Percentiles rank a stretch among this genome's conserved stretches.
phyloP scores from a whole-genome alignment of 2,113 vertebrate genomes.

The Pseudolaguvia tuberculata region DNA sequence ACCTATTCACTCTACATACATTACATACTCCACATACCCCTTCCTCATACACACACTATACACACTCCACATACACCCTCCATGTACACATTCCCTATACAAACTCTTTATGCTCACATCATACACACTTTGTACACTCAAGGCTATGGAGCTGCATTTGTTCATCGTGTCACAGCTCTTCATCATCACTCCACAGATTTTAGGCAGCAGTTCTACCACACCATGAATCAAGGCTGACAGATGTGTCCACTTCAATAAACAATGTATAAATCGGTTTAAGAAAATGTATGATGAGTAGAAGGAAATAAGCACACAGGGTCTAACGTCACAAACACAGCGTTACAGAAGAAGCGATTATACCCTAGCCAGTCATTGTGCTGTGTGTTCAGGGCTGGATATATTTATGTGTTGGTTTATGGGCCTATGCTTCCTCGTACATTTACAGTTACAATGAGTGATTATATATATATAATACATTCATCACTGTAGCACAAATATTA shows the following conservation, averaged over 20 bases:
- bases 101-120: not conserved
- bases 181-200: constrained; percentile 2
- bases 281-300: not conserved
- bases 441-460: too few species aligned
- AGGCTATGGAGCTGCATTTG: constrained; percentile 5
- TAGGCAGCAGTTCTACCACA: not conserved
- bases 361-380: not conserved
- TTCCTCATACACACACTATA: not conserved
- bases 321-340: not conserved
- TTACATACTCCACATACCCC: too few species aligned
- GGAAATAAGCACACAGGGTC: not conserved
- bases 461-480: not conserved
- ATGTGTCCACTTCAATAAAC: constrained; percentile 2
- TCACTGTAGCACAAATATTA: too few species aligned
- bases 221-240: not conserved
- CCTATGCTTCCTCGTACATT: too few species aligned
- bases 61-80: not conserved
- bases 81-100: not conserved
- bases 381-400: too few species aligned
- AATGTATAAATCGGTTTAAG: not conserved
- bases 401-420: too few species aligned
- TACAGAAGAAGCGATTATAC: constrained; percentile 3
- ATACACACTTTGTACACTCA: not conserved
- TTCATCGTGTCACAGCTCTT: not conserved
- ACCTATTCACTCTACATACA: not conserved